Evolutionary conservation across 2,888 invertebrate genomes (phyloP).

Genomic region (Lithophane socia): DNA sequence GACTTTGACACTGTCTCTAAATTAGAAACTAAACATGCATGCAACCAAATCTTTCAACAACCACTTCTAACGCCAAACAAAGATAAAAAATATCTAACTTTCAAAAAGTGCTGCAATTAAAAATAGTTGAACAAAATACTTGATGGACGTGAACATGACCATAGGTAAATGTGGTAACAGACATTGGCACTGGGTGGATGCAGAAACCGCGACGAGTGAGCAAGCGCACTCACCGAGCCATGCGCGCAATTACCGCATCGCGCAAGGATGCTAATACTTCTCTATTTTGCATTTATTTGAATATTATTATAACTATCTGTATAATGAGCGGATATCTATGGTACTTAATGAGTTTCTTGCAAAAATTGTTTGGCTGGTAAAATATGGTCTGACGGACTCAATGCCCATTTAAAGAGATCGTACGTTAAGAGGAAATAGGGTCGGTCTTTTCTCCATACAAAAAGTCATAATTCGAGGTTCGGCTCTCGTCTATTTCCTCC

Average conservation of each 20-base stretch:
- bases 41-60: constrained; percentile 2
- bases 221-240: constrained; percentile 23
- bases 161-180: not conserved
- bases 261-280: not conserved
- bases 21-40: not conserved
- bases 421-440: too few relatives aligned
- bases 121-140: not conserved
- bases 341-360: not conserved
- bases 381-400: constrained; percentile 4
- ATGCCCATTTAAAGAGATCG: not conserved
- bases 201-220: constrained; percentile 34
- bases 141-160: not conserved
- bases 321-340: too few relatives aligned
- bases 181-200: constrained; percentile 29
- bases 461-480: too few relatives aligned
- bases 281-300: constrained; percentile 4
- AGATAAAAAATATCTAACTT: not conserved
- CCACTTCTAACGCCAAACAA: constrained; percentile 9
- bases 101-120: constrained; percentile 6
- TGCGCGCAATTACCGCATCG: constrained; percentile 25
- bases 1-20: not conserved
- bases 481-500: too few relatives aligned
- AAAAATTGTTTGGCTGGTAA: not conserved
- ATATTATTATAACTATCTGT: not conserved
- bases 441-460: too few relatives aligned